Base-by-base conservation (phyloP, 2,888 invertebrate species). In the Tenthredo mesomela region DNA sequence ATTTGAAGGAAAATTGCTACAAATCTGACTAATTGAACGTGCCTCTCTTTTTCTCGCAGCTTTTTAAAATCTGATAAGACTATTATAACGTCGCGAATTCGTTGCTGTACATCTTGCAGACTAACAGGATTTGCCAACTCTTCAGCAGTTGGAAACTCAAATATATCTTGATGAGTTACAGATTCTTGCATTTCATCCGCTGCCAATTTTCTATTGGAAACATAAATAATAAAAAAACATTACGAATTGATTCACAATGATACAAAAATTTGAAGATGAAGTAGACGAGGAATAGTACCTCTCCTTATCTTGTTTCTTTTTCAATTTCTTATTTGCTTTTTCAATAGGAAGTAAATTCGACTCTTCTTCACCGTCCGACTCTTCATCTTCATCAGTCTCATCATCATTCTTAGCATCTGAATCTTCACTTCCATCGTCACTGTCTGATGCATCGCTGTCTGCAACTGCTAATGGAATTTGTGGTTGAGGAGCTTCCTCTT, bases 151-250 rank as follows among this genome's bases (percentile, higher is more conserved):
- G 98, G 98, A 90, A 98, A 97, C 85, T 95, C 95, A 92, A 97
- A 98, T 1, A 96, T 94, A 91, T 97, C 97, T 91, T 96, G 96
- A 88, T 96, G 95, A 0, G 95, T 95, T 85, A 97, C 96, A 91
- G 97, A 98, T 85, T 97, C 94, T 93, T 97, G 95, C 94, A 98
- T 94, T 94, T 98, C 98, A 84, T 96, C 96, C 90, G 97, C 96
- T 5, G 97, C 97, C 83, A 96, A 92, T 92, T 96, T 95, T 85
- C 96, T 95, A 88, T 29, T 33, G 4, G 4, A 33, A 33, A 33
- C 33, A n/a, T n/a, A n/a, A n/a, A n/a, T n/a, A 90, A 87, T 73
- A 77, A 33, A 84, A 84, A 70, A 61, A 82, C 70, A 85, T 84
- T 18, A 33, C 29, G 37, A 21, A 54, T 84, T 15, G 2, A 9